Evolutionary conservation across 1,140 invertebrate genomes (phyloP).

Genomic region (Leptestheria dahalacensis): DNA sequence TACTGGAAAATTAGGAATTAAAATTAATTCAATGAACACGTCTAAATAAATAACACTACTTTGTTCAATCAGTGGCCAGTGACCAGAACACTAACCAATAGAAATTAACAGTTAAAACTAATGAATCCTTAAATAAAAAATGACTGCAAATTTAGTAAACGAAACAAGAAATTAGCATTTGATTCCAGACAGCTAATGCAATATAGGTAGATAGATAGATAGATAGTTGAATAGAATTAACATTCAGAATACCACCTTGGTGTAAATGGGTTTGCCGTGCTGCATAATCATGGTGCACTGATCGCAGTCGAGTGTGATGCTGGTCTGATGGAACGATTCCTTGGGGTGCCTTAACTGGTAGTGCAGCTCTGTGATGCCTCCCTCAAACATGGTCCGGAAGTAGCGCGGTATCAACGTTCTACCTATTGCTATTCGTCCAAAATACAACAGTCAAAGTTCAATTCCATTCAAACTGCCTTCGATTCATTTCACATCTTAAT

Average conservation of each 20-base stretch:
- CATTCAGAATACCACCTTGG: conserved; percentile 52
- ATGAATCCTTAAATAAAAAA: too few species aligned
- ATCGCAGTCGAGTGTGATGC: conserved; percentile 94
- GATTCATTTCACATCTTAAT: too few species aligned
- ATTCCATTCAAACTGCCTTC: too few species aligned
- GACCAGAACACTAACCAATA: too few species aligned
- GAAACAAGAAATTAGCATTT: too few species aligned
- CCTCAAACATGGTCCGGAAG: conserved; percentile 97
- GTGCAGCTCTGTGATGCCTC: conserved; percentile 91
- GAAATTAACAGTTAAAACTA: too few species aligned
- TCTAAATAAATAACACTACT: too few species aligned
- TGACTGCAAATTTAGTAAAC: too few species aligned
- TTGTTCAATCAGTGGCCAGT: too few species aligned
- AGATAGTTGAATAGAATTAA: conserved; percentile 23
- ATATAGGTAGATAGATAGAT: not conserved
- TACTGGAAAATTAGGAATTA: too few species aligned
- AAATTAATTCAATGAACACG: too few species aligned
- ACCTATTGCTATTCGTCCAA: conserved; percentile 92
- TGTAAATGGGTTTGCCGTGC: conserved; percentile 89
- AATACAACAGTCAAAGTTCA: conserved; percentile 34
- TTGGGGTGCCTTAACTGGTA: conserved; percentile 93
- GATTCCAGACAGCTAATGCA: conserved; percentile 1
- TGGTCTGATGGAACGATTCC: conserved; percentile 95
- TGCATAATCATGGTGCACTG: conserved; percentile 91
- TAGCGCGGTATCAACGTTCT: conserved; percentile 94